phyloP scores from a whole-genome alignment of 2,888 invertebrate species.

The Reticulitermes lucifugus region DNA sequence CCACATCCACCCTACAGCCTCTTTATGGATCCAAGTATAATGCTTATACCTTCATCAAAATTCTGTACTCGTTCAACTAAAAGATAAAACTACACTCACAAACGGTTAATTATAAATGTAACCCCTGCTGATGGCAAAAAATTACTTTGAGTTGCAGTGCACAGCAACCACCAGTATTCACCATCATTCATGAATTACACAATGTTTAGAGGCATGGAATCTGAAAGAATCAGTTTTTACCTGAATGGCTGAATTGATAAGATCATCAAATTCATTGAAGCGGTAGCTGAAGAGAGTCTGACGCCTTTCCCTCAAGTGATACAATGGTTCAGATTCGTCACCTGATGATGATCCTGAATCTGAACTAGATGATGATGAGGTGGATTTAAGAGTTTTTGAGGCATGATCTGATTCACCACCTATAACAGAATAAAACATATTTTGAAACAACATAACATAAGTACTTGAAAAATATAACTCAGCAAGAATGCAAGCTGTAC shows the following conservation, averaged over 20 bases:
- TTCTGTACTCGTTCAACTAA: too few relatives aligned
- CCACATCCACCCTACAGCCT: too few relatives aligned
- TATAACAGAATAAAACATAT: neutral
- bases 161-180: too few relatives aligned
- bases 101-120: too few relatives aligned
- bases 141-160: too few relatives aligned
- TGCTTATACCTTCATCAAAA: too few relatives aligned
- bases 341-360: conserved; percentile 53
- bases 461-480: neutral
- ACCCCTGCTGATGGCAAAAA: too few relatives aligned
- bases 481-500: too few relatives aligned
- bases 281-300: conserved; percentile 82
- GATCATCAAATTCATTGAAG: conserved; percentile 94
- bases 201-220: too few relatives aligned
- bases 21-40: too few relatives aligned
- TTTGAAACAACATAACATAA: neutral
- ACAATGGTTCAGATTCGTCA: conserved; percentile 80
- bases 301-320: conserved; percentile 84
- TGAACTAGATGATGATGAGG: conserved; percentile 56
- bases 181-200: too few relatives aligned
- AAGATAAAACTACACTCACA: too few relatives aligned
- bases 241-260: conserved; percentile 93
- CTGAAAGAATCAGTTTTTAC: conserved; percentile 58
- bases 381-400: conserved; percentile 40
- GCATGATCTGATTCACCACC: conserved; percentile 50